phyloP scores from a whole-genome alignment of 2,888 invertebrate species.

The Oligia strigilis region DNA sequence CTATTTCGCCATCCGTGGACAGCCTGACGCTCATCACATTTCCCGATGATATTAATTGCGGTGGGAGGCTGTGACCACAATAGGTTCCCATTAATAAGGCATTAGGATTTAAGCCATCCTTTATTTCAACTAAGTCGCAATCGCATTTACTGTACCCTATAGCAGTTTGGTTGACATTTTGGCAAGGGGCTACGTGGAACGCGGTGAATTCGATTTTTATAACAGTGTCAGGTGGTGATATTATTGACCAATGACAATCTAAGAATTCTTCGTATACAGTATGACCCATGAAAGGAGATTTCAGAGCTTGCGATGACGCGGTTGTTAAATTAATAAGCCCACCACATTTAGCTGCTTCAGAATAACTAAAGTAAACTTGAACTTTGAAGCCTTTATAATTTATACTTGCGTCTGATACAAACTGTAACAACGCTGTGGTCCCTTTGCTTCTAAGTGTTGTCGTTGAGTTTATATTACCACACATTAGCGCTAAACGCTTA shows the following conservation, averaged over 20 bases:
- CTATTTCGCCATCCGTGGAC: slow-evolving; percentile 91
- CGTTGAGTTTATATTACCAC: slow-evolving; percentile 91
- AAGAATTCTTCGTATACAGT: slow-evolving; percentile 91
- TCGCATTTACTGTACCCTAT: slow-evolving; percentile 88
- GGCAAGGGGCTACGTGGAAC: slow-evolving; percentile 89
- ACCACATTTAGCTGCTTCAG: slow-evolving; percentile 92
- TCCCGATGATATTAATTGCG: slow-evolving; percentile 90
- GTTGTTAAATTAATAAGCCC: slow-evolving; percentile 91
- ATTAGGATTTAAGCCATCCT: slow-evolving; percentile 93
- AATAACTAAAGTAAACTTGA: slow-evolving; percentile 90
- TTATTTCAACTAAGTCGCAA: slow-evolving; percentile 94
- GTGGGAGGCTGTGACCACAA: slow-evolving; percentile 92
- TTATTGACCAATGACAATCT: slow-evolving; percentile 94
- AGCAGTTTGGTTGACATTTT: slow-evolving; percentile 81
- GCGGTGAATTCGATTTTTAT: slow-evolving; percentile 91
- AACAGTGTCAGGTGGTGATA: slow-evolving; percentile 90
- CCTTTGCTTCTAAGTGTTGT: slow-evolving; percentile 91
- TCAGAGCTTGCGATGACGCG: slow-evolving; percentile 79
- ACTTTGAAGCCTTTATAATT: slow-evolving; percentile 91
- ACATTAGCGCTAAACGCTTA: slow-evolving; percentile 90
- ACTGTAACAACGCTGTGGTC: slow-evolving; percentile 90
- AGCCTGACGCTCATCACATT: slow-evolving; percentile 92
- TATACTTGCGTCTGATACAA: slow-evolving; percentile 83
- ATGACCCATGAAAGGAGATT: slow-evolving; percentile 78
- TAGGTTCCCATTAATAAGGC: slow-evolving; percentile 92